Percentiles rank a stretch among this genome's conserved stretches.
These are phyloP conservation scores for Eciton burchellii DNA, from an alignment of 1,140 invertebrate species.

Conservation along the genomic window DNA sequence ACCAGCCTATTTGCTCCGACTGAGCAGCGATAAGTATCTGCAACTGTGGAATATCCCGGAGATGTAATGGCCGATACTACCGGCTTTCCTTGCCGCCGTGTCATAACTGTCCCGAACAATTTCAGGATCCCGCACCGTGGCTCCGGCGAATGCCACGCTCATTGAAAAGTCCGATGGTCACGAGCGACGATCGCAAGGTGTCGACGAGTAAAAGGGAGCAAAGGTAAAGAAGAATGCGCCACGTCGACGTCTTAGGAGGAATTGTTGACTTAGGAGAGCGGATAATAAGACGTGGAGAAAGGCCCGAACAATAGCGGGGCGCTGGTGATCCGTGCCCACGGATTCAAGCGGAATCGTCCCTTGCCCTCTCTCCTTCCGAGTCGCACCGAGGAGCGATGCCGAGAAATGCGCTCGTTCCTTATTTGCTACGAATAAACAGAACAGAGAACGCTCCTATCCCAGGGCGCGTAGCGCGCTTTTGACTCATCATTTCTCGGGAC, in stretches of 20 bases:
- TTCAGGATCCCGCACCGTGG: not conserved
- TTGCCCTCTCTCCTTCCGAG: not conserved
- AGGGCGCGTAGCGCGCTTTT: too few relatives aligned
- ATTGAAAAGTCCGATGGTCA: not conserved
- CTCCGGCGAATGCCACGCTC: constrained; percentile 1
- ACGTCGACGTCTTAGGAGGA: constrained; percentile 54
- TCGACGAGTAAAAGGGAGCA: constrained; percentile 54
- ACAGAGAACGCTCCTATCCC: constrained; percentile 15
- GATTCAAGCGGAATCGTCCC: constrained; percentile 49
- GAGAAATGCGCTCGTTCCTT: not conserved
- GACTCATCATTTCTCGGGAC: too few relatives aligned
- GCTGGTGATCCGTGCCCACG: constrained; percentile 58
- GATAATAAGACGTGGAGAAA: constrained; percentile 68
- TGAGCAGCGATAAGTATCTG: too few relatives aligned
- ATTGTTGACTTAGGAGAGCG: constrained; percentile 74
- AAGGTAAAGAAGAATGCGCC: not conserved
- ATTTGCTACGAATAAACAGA: constrained; percentile 61
- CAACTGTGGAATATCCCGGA: too few relatives aligned
- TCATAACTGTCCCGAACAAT: too few relatives aligned
- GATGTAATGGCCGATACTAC: too few relatives aligned
- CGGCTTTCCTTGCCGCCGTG: too few relatives aligned
- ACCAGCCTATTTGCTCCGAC: too few relatives aligned
- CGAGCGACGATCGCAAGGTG: constrained; percentile 46
- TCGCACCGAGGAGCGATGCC: too few relatives aligned
- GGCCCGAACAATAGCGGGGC: constrained; percentile 62